Percentiles rank a stretch among this genome's conserved stretches.
Evolutionary conservation across 2,797 vertebrate genomes (phyloP).

Genomic region (Perodicticus potto): DNA sequence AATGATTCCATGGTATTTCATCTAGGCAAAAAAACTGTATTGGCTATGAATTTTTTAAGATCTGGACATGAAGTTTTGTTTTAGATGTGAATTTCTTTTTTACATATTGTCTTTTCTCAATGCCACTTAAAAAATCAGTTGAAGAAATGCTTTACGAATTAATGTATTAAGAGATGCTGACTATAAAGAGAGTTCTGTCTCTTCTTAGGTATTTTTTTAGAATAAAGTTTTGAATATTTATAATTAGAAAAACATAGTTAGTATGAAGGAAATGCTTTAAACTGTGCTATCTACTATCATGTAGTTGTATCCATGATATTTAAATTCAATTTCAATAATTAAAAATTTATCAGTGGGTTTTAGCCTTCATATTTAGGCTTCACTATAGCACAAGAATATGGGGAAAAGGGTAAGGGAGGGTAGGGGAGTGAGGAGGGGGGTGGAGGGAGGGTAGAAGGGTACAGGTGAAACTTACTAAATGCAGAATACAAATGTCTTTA

Average conservation of each 20-base stretch:
- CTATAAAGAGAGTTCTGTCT: not conserved
- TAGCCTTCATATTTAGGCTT: too few species aligned
- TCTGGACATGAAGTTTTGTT: not conserved
- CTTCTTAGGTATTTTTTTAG: not conserved
- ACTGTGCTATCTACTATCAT: not conserved
- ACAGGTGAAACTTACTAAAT: too few species aligned
- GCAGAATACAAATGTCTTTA: too few species aligned
- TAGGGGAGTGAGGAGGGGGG: too few species aligned
- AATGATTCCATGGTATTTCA: not conserved
- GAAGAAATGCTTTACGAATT: not conserved
- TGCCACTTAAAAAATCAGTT: not conserved
- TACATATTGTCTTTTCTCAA: not conserved
- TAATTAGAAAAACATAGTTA: not conserved
- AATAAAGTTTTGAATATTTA: not conserved
- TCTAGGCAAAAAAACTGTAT: not conserved
- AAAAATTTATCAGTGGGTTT: not conserved
- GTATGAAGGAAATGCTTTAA: not conserved
- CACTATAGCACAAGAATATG: too few species aligned
- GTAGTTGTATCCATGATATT: not conserved
- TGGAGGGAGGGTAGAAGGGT: too few species aligned
- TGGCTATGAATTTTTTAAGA: not conserved
- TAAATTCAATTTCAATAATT: not conserved
- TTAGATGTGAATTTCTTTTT: slow-evolving; percentile 5
- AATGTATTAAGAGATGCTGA: not conserved
- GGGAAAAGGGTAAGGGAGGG: too few species aligned